Evolutionary conservation across 2,888 invertebrate species (phyloP).

Genomic region (Charanyca ferruginea): DNA sequence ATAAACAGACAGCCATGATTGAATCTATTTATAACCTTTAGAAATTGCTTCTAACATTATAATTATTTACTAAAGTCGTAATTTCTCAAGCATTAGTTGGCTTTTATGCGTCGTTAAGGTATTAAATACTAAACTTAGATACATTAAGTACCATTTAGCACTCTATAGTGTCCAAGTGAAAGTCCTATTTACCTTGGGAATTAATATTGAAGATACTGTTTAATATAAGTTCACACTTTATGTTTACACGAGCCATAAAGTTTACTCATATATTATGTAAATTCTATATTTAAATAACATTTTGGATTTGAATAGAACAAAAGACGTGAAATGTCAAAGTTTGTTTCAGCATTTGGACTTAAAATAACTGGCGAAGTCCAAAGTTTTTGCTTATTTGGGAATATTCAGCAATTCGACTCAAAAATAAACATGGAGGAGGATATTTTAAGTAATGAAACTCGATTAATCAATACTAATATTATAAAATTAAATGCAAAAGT

Average conservation of each 20-base stretch:
- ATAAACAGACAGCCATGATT: background rate
- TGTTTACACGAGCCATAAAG: background rate
- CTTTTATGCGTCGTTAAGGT: background rate
- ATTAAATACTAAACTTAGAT: conserved; percentile 1
- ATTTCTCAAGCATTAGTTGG: conserved; percentile 1
- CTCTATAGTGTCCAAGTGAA: background rate
- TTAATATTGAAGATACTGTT: conserved; percentile 18
- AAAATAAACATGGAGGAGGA: no score
- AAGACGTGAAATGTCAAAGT: conserved; percentile 6
- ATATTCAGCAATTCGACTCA: no score
- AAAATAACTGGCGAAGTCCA: conserved; percentile 1
- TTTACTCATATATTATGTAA: background rate
- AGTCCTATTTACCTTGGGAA: background rate
- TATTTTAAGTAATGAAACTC: no score
- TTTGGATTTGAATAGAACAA: conserved; percentile 3
- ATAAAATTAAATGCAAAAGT: no score
- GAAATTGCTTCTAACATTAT: background rate
- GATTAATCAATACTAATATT: no score
- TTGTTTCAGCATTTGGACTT: conserved; percentile 7
- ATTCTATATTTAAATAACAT: background rate
- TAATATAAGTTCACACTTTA: background rate
- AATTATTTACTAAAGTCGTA: background rate
- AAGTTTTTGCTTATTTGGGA: no score
- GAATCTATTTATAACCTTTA: no score
- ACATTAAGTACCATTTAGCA: conserved; percentile 4